These are phyloP conservation scores for Atherix ibis DNA, from an alignment of 2,888 invertebrate species.

Conservation along the genomic window DNA sequence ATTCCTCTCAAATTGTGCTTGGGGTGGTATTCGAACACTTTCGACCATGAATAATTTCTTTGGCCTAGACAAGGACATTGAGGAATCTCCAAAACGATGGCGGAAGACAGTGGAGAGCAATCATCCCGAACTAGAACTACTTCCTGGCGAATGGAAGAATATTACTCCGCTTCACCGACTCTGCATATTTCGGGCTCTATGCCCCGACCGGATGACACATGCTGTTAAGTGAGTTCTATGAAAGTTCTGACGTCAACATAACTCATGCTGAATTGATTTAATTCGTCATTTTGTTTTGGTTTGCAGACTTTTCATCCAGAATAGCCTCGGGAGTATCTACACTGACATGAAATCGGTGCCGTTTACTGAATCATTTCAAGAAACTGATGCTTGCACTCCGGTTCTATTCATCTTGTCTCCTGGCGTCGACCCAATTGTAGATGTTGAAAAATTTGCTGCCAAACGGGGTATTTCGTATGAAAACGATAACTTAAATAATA, in stretches of 20 bases:
- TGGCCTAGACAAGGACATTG: slow-evolving; percentile 80
- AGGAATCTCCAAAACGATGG: slow-evolving; percentile 85
- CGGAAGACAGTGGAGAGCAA: slow-evolving; percentile 82
- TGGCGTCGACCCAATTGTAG: slow-evolving; percentile 73
- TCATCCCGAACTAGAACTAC: slow-evolving; percentile 79
- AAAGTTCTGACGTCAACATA: neutral
- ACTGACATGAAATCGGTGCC: slow-evolving; percentile 60
- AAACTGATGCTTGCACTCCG: slow-evolving; percentile 70
- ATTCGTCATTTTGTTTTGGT: neutral
- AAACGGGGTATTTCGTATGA: slow-evolving; percentile 65
- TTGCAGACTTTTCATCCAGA: slow-evolving; percentile 55
- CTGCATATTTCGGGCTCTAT: slow-evolving; percentile 79
- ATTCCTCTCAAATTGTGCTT: slow-evolving; percentile 61
- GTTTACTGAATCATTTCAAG: slow-evolving; percentile 71
- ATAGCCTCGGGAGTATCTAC: slow-evolving; percentile 70
- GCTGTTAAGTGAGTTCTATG: slow-evolving; percentile 48
- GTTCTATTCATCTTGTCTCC: slow-evolving; percentile 91
- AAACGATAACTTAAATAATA: slow-evolving; percentile 72
- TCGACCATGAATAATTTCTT: slow-evolving; percentile 67
- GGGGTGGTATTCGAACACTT: slow-evolving; percentile 73
- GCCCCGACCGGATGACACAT: slow-evolving; percentile 90
- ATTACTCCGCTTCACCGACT: slow-evolving; percentile 71
- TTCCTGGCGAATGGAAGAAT: slow-evolving; percentile 95
- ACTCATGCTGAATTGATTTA: neutral
- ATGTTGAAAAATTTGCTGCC: slow-evolving; percentile 67